These are phyloP conservation scores for Nesometra sesokonis DNA, from an alignment of 35 echinoderm and acorn worm genomes.

Conservation along the genomic window DNA sequence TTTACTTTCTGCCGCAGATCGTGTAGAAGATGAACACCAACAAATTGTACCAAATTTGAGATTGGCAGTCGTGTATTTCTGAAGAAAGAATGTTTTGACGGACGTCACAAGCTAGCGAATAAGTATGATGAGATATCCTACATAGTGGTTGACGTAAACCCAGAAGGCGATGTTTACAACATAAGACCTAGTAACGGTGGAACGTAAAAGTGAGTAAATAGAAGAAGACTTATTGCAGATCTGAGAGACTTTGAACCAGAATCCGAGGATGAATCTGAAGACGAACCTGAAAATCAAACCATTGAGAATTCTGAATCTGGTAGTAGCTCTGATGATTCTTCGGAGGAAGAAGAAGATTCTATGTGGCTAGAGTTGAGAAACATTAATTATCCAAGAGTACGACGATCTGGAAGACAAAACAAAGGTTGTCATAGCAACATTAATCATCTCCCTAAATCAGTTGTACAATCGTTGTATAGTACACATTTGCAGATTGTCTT, in stretches of 20 bases:
- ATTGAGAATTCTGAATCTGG: neutral
- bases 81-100: constrained; percentile 8
- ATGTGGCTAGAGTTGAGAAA: neutral
- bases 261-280: too few species aligned
- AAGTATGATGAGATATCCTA: neutral
- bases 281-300: too few species aligned
- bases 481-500: too few species aligned
- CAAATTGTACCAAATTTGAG: neutral
- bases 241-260: neutral
- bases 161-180: constrained; percentile 2
- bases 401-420: neutral
- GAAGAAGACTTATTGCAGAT: neutral
- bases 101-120: constrained; percentile 16
- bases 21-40: constrained; percentile 2
- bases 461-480: too few species aligned
- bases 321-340: neutral
- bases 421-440: neutral
- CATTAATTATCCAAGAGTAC: neutral
- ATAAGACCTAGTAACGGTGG: constrained; percentile 18
- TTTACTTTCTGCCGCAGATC: too few species aligned
- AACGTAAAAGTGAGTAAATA: neutral
- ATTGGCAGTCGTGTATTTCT: constrained; percentile 8
- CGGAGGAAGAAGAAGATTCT: neutral
- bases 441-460: neutral
- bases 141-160: neutral